Percentiles rank a stretch among this genome's conserved stretches.
phyloP scores from a whole-genome alignment of 2,888 invertebrate genomes.

The Nasonovia ribisnigri region DNA sequence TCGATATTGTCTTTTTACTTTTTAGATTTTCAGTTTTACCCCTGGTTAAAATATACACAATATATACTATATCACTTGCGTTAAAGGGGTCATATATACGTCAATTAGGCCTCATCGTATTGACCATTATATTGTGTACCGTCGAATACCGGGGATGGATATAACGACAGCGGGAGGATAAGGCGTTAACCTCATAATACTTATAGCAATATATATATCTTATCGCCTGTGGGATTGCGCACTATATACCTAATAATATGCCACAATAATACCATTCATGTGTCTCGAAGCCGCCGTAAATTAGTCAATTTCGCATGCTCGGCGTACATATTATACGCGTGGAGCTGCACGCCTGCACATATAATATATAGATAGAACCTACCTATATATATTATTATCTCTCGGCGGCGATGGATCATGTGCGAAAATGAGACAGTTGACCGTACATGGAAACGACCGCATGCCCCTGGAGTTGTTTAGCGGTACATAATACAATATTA shows the following conservation, averaged over 20 bases:
- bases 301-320: conserved; percentile 46
- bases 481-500: not conserved
- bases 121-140: not conserved
- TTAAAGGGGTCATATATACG: not conserved
- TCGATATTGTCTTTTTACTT: no score
- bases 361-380: not conserved
- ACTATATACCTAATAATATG: not conserved
- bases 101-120: not conserved
- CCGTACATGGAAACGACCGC: conserved; percentile 45
- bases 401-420: not conserved
- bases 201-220: not conserved
- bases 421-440: conserved; percentile 44
- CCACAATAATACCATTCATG: conserved; percentile 23
- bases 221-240: not conserved
- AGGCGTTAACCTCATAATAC: conserved; percentile 24
- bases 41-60: no score
- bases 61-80: not conserved
- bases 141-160: not conserved
- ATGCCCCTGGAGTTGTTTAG: not conserved
- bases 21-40: no score
- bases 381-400: not conserved
- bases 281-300: conserved; percentile 47
- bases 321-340: not conserved
- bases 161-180: not conserved
- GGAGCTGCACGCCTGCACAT: not conserved